Base-by-base conservation (phyloP, 2,113 vertebrate genomes). In the Euleptes europaea region DNA sequence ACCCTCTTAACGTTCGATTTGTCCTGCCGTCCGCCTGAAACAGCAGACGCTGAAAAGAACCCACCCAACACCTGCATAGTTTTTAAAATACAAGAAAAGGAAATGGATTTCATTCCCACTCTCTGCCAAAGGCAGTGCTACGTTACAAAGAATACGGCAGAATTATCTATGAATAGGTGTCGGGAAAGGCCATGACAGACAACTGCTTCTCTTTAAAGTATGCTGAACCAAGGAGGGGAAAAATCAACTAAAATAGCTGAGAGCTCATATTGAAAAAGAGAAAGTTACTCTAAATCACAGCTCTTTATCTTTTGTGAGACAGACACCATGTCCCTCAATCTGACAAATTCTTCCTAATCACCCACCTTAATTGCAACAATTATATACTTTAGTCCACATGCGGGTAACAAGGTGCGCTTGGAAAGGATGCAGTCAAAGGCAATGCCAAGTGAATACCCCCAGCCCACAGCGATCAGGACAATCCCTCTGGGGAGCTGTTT, bases 351-450 rank as follows among this genome's bases (percentile, higher is more conserved):
- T 90, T 84, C 84, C 80, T 94, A 90, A 94, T 91, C 90, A 88
- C 63, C 88, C 69, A 90, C 80, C 84, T 86, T 93, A 94, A 94
- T 92, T 92, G 90, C 38, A 88, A 82, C 91, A 92, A 94, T 95
- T 92, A 91, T 67, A 89, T 75, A 91, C 92, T 92, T 92, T 89
- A 86, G 88, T 92, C 85, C 90, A 95, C 94, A 91, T 87, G 86
- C 77, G 92, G 88, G 87, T 91, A 94, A 88, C 90, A 91, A 94
- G 79, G 79, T 91, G 91, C 88, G 90, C 76, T 84, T 86, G 31
- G 33, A 93, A 91, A 88, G 89, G 86, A 88, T 89, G 93, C 69
- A 86, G 80, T 90, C 70, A 91, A 88, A 77, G 66, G 72, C 8
- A 26, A 67, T 19, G 33, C 9, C 78, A 70, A 2, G 3, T 71